Conservation (phyloP, 2,888 invertebrate species). For the Glyphotaelius pellucidus region DNA sequence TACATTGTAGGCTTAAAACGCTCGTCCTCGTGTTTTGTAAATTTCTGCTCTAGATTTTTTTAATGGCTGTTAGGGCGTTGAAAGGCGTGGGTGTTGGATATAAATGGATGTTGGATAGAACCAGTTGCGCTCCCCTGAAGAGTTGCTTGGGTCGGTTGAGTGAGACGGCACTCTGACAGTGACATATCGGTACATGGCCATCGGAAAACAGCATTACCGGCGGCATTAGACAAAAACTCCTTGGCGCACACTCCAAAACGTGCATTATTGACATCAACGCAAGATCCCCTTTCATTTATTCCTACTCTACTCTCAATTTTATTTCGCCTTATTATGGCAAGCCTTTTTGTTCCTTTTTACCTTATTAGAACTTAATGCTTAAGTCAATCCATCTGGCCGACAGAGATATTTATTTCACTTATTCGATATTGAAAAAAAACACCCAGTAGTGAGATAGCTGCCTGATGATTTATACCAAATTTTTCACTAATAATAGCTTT, state of each 20-base stretch:
- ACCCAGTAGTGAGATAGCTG: background rate
- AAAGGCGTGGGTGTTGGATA: background rate
- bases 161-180: constrained; percentile 63
- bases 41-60: background rate
- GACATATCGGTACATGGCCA: constrained; percentile 66
- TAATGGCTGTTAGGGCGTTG: background rate
- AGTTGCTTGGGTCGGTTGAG: constrained; percentile 51
- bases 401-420: background rate
- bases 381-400: background rate
- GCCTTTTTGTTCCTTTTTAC: background rate
- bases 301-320: background rate
- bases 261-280: constrained; percentile 51
- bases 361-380: background rate
- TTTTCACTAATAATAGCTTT: background rate
- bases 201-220: constrained; percentile 66
- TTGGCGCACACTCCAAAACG: constrained; percentile 54
- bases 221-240: constrained; percentile 66
- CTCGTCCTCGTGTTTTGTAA: background rate
- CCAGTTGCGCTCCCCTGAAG: constrained; percentile 53
- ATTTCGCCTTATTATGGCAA: background rate
- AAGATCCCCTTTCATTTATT: constrained; percentile 43
- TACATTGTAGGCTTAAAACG: background rate
- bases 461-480: background rate
- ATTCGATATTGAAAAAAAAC: background rate
- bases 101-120: background rate